Conservation (phyloP, 2,888 invertebrate genomes). For the Crocallis elinguaria region DNA sequence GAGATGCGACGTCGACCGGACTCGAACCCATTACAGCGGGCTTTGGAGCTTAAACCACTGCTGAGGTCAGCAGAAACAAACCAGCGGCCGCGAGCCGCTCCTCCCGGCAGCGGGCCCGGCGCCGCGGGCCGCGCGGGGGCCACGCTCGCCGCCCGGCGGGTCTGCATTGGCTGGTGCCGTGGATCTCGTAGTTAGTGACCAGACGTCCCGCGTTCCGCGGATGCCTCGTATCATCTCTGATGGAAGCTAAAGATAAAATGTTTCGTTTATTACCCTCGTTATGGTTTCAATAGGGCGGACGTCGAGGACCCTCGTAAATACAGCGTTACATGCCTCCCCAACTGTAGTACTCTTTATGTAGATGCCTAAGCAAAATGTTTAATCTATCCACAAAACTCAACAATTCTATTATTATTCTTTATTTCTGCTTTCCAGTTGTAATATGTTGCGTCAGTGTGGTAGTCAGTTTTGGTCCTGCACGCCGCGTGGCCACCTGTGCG, state of each 20-base stretch:
- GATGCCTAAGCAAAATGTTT: too few species aligned
- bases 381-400: too few species aligned
- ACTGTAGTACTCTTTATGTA: too few species aligned
- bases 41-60: conserved; percentile 20
- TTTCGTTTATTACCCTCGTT: background rate
- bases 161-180: background rate
- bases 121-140: too few species aligned
- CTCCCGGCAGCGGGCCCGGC: background rate
- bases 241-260: conserved; percentile 3
- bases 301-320: background rate
- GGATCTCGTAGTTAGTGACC: conserved; percentile 8
- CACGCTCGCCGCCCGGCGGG: background rate
- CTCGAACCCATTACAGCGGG: conserved; percentile 27
- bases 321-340: background rate
- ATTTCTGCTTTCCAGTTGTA: too few species aligned
- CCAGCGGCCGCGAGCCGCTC: background rate
- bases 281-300: background rate
- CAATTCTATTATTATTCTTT: too few species aligned
- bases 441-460: too few species aligned
- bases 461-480: background rate
- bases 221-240: conserved; percentile 1
- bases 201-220: background rate
- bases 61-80: conserved; percentile 14
- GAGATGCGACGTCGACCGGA: conserved; percentile 10
- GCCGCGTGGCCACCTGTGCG: background rate